phyloP scores from a whole-genome alignment of 2,797 vertebrate genomes.

The Arnoldichthys spilopterus region DNA sequence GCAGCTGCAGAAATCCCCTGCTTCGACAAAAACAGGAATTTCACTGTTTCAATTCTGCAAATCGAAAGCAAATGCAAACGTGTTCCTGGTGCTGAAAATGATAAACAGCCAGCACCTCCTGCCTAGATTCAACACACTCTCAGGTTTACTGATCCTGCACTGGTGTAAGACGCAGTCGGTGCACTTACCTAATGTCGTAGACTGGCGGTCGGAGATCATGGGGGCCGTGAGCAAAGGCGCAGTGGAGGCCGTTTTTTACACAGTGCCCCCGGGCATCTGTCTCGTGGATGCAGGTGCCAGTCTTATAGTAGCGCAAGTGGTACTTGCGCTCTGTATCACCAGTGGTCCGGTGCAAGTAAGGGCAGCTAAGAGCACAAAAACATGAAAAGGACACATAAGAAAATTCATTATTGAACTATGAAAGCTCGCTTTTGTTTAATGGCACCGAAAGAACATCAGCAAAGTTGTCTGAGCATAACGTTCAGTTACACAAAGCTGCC shows the following conservation, averaged over 20 bases:
- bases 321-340: constrained; percentile 96
- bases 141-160: neutral
- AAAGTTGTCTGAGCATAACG: too few species aligned
- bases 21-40: constrained; percentile 43
- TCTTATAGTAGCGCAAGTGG: constrained; percentile 96
- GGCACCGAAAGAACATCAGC: too few species aligned
- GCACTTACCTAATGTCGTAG: constrained; percentile 87
- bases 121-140: neutral
- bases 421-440: neutral
- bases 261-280: constrained; percentile 93
- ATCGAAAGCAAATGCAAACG: constrained; percentile 6
- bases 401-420: neutral
- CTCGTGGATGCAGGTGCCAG: constrained; percentile 93
- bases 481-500: too few species aligned
- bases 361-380: constrained; percentile 78
- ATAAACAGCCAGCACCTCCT: neutral
- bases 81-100: neutral
- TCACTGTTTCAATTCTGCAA: neutral
- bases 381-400: neutral
- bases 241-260: constrained; percentile 93
- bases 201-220: constrained; percentile 92
- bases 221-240: constrained; percentile 94
- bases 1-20: constrained; percentile 26
- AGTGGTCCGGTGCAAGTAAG: constrained; percentile 92
- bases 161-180: neutral